Evolutionary conservation across 2,888 invertebrate species (phyloP).

Genomic region (Lasioglossum pauxillum): DNA sequence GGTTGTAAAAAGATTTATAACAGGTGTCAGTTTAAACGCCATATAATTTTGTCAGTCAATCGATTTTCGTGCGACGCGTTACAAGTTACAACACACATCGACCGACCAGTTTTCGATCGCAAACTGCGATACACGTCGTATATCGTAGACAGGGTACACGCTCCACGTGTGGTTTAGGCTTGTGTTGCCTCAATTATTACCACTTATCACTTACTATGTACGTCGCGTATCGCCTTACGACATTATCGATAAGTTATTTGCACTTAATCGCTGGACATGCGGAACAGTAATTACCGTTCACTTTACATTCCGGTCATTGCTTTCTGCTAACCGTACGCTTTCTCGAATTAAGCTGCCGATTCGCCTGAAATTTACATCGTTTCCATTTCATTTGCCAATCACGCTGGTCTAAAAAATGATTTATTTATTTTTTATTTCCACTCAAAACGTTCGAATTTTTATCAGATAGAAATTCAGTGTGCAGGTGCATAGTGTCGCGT

Average conservation of each 20-base stretch:
- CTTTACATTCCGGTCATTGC: neutral
- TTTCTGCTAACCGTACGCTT: neutral
- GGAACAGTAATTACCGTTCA: neutral
- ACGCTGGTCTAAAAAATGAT: neutral
- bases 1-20: neutral
- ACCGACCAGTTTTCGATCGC: neutral
- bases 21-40: constrained; percentile 18
- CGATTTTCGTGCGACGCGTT: constrained; percentile 29
- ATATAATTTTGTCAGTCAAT: constrained; percentile 28
- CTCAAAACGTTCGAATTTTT: neutral
- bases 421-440: neutral
- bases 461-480: too few relatives aligned
- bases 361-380: neutral
- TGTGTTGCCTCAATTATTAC: neutral
- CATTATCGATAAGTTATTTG: constrained; percentile 18
- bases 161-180: neutral
- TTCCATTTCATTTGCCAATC: neutral
- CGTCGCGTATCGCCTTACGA: neutral
- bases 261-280: neutral
- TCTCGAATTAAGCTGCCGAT: neutral
- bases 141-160: constrained; percentile 7
- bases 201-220: neutral
- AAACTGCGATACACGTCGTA: constrained; percentile 9
- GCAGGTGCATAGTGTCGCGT: neutral
- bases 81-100: constrained; percentile 23